Evolutionary conservation across 2,797 vertebrate genomes (phyloP), one percentile per base, ranked within the genome.

Genomic region (Champsocephalus esox): DNA sequence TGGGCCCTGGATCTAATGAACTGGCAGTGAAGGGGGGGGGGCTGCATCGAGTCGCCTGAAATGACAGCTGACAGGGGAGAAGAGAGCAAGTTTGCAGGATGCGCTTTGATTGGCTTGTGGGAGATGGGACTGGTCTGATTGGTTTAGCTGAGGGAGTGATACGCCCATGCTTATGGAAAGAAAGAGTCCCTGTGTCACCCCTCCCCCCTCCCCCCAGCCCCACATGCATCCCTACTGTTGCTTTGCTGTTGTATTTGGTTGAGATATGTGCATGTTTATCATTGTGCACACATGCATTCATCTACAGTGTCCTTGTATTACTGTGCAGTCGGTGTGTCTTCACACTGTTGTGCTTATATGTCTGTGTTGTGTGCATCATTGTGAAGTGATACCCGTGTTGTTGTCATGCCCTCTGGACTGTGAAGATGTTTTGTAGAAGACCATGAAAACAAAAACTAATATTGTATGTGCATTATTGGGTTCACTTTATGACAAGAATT

Each of bases 351-450:
- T 9, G 34, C 34, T 38, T 38, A 38, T 38, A 38, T 38, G 34
- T 38, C 34, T 38, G 34, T 38, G 34, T 38, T 9, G 1, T 38
- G 34, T 38, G 34, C 34, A 9, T 38, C 34, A 38, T 38, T 38
- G 34, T 68, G 63, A 68, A 49, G 41, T 58, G 8, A 56, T 14
- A 54, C 28, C n/a, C 3, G 24, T 54, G 5, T 74, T 70, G 55
- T 11, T 79, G 19, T 77, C 21, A 28, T 75, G 19, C 64, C 52
- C 48, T 77, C 72, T 83, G 83, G 78, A 81, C 78, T 88, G 48
- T 51, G 28, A 54, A 34, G 16, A 63, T 24, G 3, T 45, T 61
- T 34, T 67, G 3, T 21, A n/a, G 1, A 28, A 57, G 4, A n/a
- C 5, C 8, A 55, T 13, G 3, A 57, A 70, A 24, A 51, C 28